phyloP scores from a whole-genome alignment of 2,113 vertebrate genomes.

The Glaucidium brasilianum region DNA sequence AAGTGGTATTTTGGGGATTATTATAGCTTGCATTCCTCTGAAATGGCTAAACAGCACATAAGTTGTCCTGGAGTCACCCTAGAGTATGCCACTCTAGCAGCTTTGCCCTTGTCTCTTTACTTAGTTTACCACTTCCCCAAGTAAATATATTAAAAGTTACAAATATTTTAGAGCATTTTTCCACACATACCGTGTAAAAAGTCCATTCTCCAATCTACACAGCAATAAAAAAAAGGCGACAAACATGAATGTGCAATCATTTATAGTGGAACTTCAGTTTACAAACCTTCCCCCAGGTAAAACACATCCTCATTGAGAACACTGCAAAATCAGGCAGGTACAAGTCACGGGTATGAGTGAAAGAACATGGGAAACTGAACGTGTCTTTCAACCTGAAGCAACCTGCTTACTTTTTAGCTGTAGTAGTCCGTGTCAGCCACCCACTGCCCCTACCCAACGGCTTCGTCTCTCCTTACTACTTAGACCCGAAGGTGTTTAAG shows the following conservation, averaged over 20 bases:
- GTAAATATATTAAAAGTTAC: not conserved
- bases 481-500: not conserved
- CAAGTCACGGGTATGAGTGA: not conserved
- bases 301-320: not conserved
- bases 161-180: not conserved
- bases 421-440: not conserved
- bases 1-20: not conserved
- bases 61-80: not conserved
- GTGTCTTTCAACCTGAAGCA: not conserved
- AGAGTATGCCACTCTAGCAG: not conserved
- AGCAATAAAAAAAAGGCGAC: not conserved
- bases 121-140: not conserved
- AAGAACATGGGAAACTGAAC: not conserved
- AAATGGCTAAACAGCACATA: not conserved
- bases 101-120: not conserved
- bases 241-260: not conserved
- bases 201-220: not conserved
- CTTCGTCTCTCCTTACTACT: too few species aligned
- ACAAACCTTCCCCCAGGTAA: not conserved
- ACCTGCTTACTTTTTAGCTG: not conserved
- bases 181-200: accelerated
- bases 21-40: not conserved
- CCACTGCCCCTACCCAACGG: not conserved
- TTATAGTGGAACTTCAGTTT: not conserved
- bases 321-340: not conserved